Base-by-base conservation (phyloP, 2,797 vertebrate genomes). In the Oreochromis grahami region DNA sequence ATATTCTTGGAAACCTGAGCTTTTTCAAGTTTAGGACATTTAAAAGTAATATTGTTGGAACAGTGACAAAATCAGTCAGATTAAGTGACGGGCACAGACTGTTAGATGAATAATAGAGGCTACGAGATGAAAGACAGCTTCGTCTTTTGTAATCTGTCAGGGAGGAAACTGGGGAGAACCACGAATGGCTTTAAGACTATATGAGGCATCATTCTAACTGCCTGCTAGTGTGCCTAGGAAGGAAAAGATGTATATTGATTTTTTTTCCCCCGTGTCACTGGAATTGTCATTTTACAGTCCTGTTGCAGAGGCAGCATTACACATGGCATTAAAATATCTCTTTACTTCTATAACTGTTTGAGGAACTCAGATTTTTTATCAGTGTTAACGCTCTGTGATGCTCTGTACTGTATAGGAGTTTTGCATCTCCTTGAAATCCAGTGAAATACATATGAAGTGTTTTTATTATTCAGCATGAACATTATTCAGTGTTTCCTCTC, bases 91-190 rank as follows among this genome's bases (percentile, higher is more conserved):
- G 86, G 88, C 76, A 78, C 80, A 86, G 89, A 85, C 80, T 90
- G 83, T 83, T 84, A 81, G 82, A 94, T 93, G 84, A 95, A 95
- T 94, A 92, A 95, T 95, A 87, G 81, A 93, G 77, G 85, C 87
- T 78, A 89, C 86, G 84, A 92, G 83, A 91, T 91, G 86, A 94
- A 93, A 93, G 89, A 92, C 87, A 81, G 89, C 86, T 50, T 88
- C 19, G 74, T 91, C 88, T 93, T 96, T 94, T 95, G 91, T 94
- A 91, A 89, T 93, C 85, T 92, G 91, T 94, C 82, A 93, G 87
- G 84, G 78, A 83, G 80, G 89, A 91, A 92, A 89, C 89, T 76
- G 56, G 77, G 85, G 77, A 81, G 89, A 84, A 84, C 82, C 78
- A 79, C 70, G 77, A 34, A 84, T 85, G 83, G 76, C 80, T 94